Conservation (phyloP, 2,888 invertebrate species). For the Polia nebulosa region DNA sequence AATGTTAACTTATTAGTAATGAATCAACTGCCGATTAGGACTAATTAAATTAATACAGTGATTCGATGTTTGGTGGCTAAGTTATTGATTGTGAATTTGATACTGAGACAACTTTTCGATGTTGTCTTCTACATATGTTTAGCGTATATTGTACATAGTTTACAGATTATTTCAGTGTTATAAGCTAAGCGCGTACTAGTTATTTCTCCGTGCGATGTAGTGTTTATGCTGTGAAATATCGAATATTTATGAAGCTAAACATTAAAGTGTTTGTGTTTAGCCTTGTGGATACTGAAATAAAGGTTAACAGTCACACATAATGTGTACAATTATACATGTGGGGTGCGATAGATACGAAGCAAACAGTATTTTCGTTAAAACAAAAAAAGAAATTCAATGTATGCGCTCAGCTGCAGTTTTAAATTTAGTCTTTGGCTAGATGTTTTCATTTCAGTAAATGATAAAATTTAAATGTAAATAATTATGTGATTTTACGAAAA, state of each 20-base stretch:
- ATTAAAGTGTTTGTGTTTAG: slow-evolving; percentile 1
- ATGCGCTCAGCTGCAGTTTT: slow-evolving; percentile 40
- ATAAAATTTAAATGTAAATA: slow-evolving; percentile 39
- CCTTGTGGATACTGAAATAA: neutral
- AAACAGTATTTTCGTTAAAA: neutral
- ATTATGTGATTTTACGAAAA: slow-evolving; percentile 33
- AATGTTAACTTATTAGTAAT: neutral
- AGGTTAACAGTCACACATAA: neutral
- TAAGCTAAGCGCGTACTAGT: slow-evolving; percentile 34
- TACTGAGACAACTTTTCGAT: slow-evolving; percentile 7
- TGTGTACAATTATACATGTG: neutral
- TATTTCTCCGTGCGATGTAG: neutral
- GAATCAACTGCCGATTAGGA: neutral
- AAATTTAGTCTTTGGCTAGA: slow-evolving; percentile 54
- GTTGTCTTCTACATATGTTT: slow-evolving; percentile 14
- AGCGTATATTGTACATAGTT: slow-evolving; percentile 30
- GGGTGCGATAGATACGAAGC: neutral
- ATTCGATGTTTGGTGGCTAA: slow-evolving; percentile 9
- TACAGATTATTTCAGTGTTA: slow-evolving; percentile 24
- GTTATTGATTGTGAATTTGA: neutral
- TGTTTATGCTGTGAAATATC: neutral
- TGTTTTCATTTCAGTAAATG: slow-evolving; percentile 21
- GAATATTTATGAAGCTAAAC: slow-evolving; percentile 6
- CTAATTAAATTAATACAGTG: neutral
- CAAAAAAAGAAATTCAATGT: slow-evolving; percentile 2